phyloP scores from a whole-genome alignment of 2,888 invertebrate species.

The Cheilosia variabilis region DNA sequence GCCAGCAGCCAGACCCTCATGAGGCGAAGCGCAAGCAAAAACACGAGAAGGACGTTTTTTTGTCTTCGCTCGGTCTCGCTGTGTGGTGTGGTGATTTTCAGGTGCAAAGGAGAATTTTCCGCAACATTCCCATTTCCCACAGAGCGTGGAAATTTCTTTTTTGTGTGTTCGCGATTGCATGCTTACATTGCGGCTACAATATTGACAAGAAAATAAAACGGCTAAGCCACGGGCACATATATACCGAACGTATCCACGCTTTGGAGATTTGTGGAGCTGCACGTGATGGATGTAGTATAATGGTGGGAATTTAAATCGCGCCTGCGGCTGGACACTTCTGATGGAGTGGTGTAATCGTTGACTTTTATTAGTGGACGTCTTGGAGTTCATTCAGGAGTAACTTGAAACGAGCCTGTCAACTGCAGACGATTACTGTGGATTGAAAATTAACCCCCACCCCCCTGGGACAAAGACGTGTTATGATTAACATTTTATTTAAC shows the following conservation, averaged over 20 bases:
- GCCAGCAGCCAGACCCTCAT: background rate
- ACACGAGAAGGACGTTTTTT: constrained; percentile 50
- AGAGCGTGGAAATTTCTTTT: constrained; percentile 72
- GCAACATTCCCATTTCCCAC: constrained; percentile 73
- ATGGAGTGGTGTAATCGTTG: background rate
- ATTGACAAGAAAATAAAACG: constrained; percentile 76
- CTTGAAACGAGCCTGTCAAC: too few relatives aligned
- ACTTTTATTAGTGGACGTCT: too few relatives aligned
- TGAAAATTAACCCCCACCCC: too few relatives aligned
- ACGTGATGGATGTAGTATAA: constrained; percentile 56
- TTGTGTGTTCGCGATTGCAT: constrained; percentile 71
- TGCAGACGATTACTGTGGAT: too few relatives aligned
- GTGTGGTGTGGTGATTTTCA: constrained; percentile 52
- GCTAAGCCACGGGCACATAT: constrained; percentile 50
- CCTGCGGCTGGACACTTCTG: background rate
- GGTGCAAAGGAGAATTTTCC: constrained; percentile 74
- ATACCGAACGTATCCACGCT: constrained; percentile 20
- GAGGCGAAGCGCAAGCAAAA: constrained; percentile 31
- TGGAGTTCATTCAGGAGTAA: too few relatives aligned
- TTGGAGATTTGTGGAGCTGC: constrained; percentile 35
- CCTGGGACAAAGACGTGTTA: too few relatives aligned
- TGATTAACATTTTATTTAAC: too few relatives aligned
- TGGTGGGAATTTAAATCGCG: constrained; percentile 2
- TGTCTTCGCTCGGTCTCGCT: constrained; percentile 48
- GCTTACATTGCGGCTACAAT: constrained; percentile 75